phyloP scores from a whole-genome alignment of 1,140 invertebrate genomes.

The Kradibia gibbosae region DNA sequence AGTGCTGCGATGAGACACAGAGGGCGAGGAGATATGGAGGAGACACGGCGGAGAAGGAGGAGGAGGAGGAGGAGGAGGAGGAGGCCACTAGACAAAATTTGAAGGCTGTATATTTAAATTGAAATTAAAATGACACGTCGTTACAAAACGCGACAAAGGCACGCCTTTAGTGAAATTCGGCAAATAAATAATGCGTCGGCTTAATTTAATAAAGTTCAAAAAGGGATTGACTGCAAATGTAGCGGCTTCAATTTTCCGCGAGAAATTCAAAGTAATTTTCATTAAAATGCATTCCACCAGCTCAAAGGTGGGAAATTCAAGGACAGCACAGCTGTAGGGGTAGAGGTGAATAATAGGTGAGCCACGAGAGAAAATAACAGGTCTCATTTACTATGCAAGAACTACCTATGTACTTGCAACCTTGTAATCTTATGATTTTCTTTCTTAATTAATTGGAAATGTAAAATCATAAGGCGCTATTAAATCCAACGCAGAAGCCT shows the following conservation, averaged over 20 bases:
- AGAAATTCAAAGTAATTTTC: neutral
- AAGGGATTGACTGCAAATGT: neutral
- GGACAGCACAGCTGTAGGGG: neutral
- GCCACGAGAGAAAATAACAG: neutral
- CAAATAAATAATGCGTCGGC: neutral
- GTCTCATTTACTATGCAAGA: constrained; percentile 1
- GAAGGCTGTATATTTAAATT: no score
- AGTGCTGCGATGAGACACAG: no score
- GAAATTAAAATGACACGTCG: neutral
- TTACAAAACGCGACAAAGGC: neutral
- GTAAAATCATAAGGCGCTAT: no score
- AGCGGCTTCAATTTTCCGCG: neutral
- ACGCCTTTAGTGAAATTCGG: neutral
- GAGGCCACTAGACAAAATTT: no score
- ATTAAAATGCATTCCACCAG: neutral
- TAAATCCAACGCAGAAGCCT: no score
- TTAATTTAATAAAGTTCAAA: neutral
- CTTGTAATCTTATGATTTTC: neutral
- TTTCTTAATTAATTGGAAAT: neutral
- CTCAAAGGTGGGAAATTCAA: neutral
- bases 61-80: no score
- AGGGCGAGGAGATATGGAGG: no score
- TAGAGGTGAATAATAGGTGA: neutral
- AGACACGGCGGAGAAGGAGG: no score
- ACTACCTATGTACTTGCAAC: neutral